Evolutionary conservation across 2,113 vertebrate species (phyloP).

Genomic region (Peromyscus maniculatus): DNA sequence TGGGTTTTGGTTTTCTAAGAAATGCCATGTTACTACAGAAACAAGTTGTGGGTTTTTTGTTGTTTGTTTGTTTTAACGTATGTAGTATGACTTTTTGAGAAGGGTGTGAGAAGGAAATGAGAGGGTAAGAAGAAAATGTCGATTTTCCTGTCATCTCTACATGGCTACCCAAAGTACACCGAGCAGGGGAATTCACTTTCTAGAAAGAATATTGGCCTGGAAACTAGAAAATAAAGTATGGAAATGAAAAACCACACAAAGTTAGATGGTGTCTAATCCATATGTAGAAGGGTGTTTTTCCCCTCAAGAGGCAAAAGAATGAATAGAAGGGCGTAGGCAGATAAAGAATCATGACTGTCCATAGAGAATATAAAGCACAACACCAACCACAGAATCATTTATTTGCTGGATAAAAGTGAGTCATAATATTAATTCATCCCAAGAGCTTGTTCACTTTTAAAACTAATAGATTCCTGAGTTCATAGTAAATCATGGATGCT

Average conservation of each 20-base stretch:
- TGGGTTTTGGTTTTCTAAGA: slow-evolving; percentile 60
- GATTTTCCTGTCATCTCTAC: slow-evolving; percentile 60
- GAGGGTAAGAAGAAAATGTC: slow-evolving; percentile 59
- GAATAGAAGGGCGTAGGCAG: neutral
- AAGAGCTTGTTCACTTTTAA: neutral
- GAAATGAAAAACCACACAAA: neutral
- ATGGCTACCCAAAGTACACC: neutral
- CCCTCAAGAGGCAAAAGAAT: neutral
- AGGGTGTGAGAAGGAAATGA: slow-evolving; percentile 54
- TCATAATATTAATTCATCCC: slow-evolving; percentile 14
- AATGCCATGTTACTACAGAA: slow-evolving; percentile 64
- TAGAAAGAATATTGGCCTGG: slow-evolving; percentile 20
- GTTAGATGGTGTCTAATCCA: slow-evolving; percentile 32
- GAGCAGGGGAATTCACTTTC: slow-evolving; percentile 50
- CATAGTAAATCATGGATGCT: neutral
- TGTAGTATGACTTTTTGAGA: slow-evolving; percentile 55
- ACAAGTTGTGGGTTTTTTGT: slow-evolving; percentile 50
- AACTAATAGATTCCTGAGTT: slow-evolving; percentile 33
- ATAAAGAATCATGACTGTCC: neutral
- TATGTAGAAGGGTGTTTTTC: neutral
- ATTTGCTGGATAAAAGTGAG: slow-evolving; percentile 28
- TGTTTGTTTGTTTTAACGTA: neutral
- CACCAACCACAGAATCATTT: neutral
- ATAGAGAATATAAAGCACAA: neutral
- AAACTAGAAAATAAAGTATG: slow-evolving; percentile 50